Base-by-base conservation (phyloP, 1,140 invertebrate species). In the Probaryconus sp. region DNA sequence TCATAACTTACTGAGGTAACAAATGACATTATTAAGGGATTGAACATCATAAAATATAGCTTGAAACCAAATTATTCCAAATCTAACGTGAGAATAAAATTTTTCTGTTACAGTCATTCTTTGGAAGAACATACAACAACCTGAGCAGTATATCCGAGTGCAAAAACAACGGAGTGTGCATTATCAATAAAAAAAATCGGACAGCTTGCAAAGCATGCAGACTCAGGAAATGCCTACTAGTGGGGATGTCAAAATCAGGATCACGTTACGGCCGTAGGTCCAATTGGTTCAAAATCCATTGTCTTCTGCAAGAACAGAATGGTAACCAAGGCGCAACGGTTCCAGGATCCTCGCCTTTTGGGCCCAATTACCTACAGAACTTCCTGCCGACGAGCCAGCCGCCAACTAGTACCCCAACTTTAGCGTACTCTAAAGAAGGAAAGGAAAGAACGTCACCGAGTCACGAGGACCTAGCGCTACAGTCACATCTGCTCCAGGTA, bases 41-140 rank as follows among this genome's bases (percentile, higher is more conserved):
- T n/a, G n/a, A n/a, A n/a, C n/a, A n/a, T n/a, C n/a, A n/a, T n/a
- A n/a, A n/a, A n/a, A n/a, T n/a, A n/a, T n/a, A n/a, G n/a, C n/a
- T n/a, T n/a, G n/a, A n/a, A n/a, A n/a, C n/a, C n/a, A n/a, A n/a
- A n/a, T n/a, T n/a, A n/a, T n/a, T n/a, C n/a, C n/a, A n/a, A n/a
- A n/a, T n/a, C n/a, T n/a, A n/a, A n/a, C n/a, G n/a, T n/a, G n/a
- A n/a, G n/a, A n/a, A n/a, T n/a, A n/a, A n/a, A 93, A 60, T n/a
- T n/a, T n/a, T n/a, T n/a, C n/a, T n/a, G n/a, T n/a, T 92, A 48
- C 93, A 98, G 97, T 98, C 97, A 7, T 99, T 99, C 90, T 99
- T 99, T 86, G 96, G 97, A 0, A 91, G 97, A 14, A 98, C 96
- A 5, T 97, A 98, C 90, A 98, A 98, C 91, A 98, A 98, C 82